Conservation (phyloP, 2,797 vertebrate species). For the Phylloscopus collybita region DNA sequence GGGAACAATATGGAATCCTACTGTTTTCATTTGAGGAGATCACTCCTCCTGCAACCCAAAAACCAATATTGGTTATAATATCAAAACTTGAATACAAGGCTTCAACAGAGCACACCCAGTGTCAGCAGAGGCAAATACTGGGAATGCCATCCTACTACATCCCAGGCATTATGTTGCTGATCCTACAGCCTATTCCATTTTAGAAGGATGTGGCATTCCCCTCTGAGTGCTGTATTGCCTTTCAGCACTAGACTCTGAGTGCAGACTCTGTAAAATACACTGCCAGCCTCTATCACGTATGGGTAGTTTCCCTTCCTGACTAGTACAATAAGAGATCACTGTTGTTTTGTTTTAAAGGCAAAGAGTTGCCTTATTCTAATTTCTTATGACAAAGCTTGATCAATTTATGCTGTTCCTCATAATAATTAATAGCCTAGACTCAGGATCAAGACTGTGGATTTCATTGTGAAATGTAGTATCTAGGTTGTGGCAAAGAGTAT, state of each 20-base stretch:
- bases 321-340: neutral
- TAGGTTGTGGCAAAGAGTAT: neutral
- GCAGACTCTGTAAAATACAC: neutral
- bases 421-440: neutral
- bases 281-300: neutral
- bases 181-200: neutral
- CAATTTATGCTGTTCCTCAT: neutral
- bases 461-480: neutral
- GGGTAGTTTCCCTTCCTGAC: neutral
- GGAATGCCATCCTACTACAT: neutral
- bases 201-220: neutral
- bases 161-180: neutral
- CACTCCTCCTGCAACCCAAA: neutral
- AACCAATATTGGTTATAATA: neutral
- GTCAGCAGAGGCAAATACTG: neutral
- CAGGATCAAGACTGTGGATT: neutral
- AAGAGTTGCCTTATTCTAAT: neutral
- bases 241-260: neutral
- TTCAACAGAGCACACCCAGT: neutral
- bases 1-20: neutral
- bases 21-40: neutral
- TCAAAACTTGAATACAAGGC: neutral
- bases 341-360: neutral
- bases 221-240: neutral
- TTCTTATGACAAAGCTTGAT: neutral